Percentiles rank a stretch among this genome's conserved stretches.
Conservation (phyloP, 2,113 vertebrate genomes). For the Tiliqua scincoides region DNA sequence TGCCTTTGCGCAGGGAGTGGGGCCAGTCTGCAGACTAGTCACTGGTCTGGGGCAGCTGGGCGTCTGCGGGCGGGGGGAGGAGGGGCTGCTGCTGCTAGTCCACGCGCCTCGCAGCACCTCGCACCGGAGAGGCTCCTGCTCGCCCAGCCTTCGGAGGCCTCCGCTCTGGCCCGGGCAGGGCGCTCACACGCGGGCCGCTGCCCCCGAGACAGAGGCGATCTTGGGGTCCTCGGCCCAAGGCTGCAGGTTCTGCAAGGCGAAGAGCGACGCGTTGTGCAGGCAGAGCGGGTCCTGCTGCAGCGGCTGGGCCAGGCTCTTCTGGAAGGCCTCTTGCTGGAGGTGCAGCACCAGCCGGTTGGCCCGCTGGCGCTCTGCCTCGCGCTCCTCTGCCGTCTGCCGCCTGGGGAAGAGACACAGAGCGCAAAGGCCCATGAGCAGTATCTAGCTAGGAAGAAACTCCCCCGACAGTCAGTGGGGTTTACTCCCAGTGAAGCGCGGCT, state of each 20-base stretch:
- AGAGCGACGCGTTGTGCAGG: conserved; percentile 97
- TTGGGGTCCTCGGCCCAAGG: conserved; percentile 98
- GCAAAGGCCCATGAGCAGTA: too few relatives aligned
- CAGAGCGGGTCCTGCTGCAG: conserved; percentile 95
- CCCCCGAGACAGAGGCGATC: conserved; percentile 92
- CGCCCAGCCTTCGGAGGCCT: not conserved
- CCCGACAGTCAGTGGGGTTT: too few relatives aligned
- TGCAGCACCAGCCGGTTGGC: conserved; percentile 95
- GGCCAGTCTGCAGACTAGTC: not conserved
- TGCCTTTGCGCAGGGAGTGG: not conserved
- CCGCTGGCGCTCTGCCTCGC: conserved; percentile 95
- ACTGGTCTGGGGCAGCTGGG: not conserved
- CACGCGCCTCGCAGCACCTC: not conserved
- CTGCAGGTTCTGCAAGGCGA: conserved; percentile 97
- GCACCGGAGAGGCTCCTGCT: too few relatives aligned
- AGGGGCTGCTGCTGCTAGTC: not conserved
- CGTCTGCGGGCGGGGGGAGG: accelerated
- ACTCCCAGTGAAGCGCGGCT: too few relatives aligned
- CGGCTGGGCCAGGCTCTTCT: conserved; percentile 86
- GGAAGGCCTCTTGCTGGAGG: conserved; percentile 96
- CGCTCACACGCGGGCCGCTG: conserved; percentile 90
- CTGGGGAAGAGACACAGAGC: conserved; percentile 67
- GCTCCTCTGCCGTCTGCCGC: conserved; percentile 96
- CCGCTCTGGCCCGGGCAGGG: not conserved
- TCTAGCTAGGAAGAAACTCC: too few relatives aligned